phyloP scores from a whole-genome alignment of 2,113 vertebrate species.

The Psilopsiagon aymara region DNA sequence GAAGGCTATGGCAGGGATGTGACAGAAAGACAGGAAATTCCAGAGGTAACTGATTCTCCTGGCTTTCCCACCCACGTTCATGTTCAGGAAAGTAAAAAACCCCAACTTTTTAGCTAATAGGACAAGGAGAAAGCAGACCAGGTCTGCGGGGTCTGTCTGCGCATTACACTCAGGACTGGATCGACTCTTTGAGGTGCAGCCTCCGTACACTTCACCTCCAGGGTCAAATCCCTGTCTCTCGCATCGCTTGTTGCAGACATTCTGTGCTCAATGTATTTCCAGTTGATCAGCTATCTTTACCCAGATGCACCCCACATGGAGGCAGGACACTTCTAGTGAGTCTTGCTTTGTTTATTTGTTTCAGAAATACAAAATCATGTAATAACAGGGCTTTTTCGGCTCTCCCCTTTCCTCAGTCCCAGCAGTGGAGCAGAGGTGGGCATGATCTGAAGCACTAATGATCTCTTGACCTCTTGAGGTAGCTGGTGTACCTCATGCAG shows the following conservation, averaged over 20 bases:
- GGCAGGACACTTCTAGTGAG: not conserved
- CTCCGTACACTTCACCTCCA: not conserved
- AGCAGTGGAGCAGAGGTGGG: not conserved
- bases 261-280: not conserved
- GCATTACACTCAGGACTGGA: not conserved
- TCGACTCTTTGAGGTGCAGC: not conserved
- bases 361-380: not conserved
- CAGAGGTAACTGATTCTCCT: not conserved
- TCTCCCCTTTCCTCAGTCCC: not conserved
- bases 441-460: accelerated
- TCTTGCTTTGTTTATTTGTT: not conserved
- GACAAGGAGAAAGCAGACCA: not conserved
- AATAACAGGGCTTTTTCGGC: not conserved
- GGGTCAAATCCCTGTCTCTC: not conserved
- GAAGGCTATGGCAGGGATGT: not conserved
- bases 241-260: not conserved
- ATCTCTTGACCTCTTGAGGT: not conserved
- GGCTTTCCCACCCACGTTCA: not conserved
- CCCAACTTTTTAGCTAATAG: not conserved
- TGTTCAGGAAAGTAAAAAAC: not conserved
- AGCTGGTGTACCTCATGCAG: not conserved
- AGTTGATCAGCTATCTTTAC: not conserved
- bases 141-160: not conserved
- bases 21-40: not conserved
- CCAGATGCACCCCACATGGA: not conserved